Percentiles rank a stretch among this genome's conserved stretches.
These are phyloP conservation scores for Gryon sp. DNA, from an alignment of 1,140 invertebrate genomes.

Conservation along the genomic window DNA sequence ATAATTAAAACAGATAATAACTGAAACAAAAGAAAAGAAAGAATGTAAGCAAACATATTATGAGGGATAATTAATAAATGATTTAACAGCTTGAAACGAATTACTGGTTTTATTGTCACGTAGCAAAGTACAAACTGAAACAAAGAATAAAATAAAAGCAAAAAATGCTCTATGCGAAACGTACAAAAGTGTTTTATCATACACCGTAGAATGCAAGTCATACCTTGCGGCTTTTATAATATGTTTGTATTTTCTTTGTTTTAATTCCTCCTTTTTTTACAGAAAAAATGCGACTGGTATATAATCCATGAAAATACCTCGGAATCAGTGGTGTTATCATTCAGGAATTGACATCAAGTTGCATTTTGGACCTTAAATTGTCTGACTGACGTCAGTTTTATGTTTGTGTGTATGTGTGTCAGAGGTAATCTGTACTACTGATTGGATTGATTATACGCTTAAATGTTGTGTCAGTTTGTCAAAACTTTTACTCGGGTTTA, in stretches of 20 bases:
- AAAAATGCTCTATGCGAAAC: conserved; percentile 5
- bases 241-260: too few species aligned
- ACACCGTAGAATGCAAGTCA: too few species aligned
- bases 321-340: conserved; percentile 18
- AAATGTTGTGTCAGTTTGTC: not conserved
- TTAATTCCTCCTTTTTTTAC: too few species aligned
- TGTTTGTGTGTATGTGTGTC: too few species aligned
- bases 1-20: too few species aligned
- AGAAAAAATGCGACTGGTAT: too few species aligned
- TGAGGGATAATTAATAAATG: conserved; percentile 17
- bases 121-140: too few species aligned
- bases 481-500: too few species aligned
- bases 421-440: not conserved
- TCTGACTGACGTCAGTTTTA: not conserved
- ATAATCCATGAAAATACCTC: not conserved
- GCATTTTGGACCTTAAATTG: conserved; percentile 21
- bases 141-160: conserved; percentile 13
- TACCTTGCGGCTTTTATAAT: too few species aligned
- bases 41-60: not conserved
- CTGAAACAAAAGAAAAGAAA: not conserved
- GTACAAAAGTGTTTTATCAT: conserved; percentile 9
- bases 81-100: conserved; percentile 10
- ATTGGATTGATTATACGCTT: not conserved
- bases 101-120: conserved; percentile 41
- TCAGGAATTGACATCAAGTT: conserved; percentile 37